phyloP scores from a whole-genome alignment of 92 coral and sea anemone genomes.

The Umimayanthus chanpuru region DNA sequence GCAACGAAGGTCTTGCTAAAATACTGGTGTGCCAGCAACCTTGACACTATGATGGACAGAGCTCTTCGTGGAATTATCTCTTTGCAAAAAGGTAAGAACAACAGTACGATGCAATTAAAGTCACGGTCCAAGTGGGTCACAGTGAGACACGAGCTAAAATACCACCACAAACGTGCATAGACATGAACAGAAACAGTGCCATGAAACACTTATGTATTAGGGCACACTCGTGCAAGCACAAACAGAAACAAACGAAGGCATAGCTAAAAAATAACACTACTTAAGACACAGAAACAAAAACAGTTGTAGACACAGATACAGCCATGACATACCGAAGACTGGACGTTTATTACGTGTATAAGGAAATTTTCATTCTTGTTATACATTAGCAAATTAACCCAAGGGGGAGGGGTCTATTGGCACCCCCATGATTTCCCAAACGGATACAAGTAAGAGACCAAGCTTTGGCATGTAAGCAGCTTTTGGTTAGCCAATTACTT shows the following conservation, averaged over 20 bases:
- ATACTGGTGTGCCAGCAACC: slow-evolving; percentile 30
- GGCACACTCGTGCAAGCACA: background rate
- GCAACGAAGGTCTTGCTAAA: slow-evolving; percentile 16
- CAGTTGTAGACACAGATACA: background rate
- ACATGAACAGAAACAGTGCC: too few species aligned
- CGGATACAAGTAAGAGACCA: too few species aligned
- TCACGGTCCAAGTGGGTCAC: background rate
- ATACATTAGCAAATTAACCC: too few species aligned
- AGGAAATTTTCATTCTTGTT: too few species aligned
- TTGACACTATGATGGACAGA: slow-evolving; percentile 18
- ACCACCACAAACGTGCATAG: background rate
- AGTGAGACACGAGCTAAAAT: background rate
- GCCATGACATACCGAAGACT: background rate
- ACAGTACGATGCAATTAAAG: background rate
- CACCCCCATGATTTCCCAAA: too few species aligned
- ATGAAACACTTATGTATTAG: too few species aligned
- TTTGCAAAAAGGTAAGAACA: slow-evolving; percentile 13
- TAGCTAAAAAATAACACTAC: background rate
- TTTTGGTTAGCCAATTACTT: too few species aligned
- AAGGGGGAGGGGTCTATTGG: too few species aligned
- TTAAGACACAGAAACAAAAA: background rate
- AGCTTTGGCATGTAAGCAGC: too few species aligned
- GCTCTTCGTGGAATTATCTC: background rate
- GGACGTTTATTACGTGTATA: too few species aligned
- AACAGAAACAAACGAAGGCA: background rate